A percentile compares a stretch with the other conserved stretches of the same genome.
Evolutionary conservation across 35 echinoderm and acorn worm genomes (phyloP).

Genomic region (Patiria miniata): DNA sequence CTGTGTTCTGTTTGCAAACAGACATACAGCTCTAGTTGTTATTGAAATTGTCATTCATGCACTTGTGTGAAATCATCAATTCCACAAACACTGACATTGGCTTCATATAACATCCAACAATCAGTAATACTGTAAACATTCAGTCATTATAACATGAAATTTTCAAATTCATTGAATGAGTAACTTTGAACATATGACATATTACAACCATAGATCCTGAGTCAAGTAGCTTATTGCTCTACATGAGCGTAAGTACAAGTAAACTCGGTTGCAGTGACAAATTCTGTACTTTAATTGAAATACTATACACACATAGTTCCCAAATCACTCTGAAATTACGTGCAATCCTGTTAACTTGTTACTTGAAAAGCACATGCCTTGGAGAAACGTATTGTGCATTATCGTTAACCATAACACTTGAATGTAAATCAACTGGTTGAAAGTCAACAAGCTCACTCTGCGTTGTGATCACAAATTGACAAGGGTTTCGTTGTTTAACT

Average conservation of each 20-base stretch:
- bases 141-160: too few species aligned
- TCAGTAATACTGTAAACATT: too few species aligned
- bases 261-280: too few species aligned
- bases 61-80: too few species aligned
- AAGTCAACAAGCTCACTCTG: constrained; percentile 45
- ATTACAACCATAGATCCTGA: background rate
- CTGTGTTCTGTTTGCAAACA: too few species aligned
- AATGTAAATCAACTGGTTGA: constrained; percentile 18
- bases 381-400: constrained; percentile 13
- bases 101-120: too few species aligned
- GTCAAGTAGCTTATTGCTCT: background rate
- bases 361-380: constrained; percentile 53
- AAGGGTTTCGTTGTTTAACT: constrained; percentile 38
- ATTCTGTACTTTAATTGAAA: background rate
- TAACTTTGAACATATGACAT: background rate
- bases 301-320: background rate
- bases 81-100: too few species aligned
- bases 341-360: background rate
- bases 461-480: background rate
- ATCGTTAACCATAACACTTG: constrained; percentile 14
- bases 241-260: background rate
- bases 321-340: background rate
- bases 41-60: too few species aligned
- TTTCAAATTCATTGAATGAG: too few species aligned
- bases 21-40: too few species aligned